These are phyloP conservation scores for Chaetops frenatus DNA, from an alignment of 2,113 vertebrate genomes.

Conservation along the genomic window DNA sequence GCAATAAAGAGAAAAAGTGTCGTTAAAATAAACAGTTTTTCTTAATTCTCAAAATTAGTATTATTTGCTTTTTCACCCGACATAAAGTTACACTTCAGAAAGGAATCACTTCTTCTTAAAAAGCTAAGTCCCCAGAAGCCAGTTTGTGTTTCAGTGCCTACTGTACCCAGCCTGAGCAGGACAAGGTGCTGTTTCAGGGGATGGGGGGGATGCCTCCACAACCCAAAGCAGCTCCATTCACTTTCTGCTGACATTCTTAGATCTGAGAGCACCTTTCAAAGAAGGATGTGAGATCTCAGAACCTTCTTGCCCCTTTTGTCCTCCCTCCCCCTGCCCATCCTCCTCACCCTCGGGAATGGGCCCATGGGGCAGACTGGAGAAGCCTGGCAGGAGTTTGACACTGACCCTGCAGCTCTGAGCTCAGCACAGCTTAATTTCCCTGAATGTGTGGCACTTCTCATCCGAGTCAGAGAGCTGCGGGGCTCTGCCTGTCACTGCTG, in stretches of 20 bases:
- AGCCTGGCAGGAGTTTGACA: not conserved
- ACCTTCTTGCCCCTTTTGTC: not conserved
- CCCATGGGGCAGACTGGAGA: not conserved
- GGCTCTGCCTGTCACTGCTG: not conserved
- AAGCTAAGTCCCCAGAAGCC: not conserved
- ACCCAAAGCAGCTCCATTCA: not conserved
- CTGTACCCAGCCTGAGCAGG: not conserved
- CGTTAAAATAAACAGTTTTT: not conserved
- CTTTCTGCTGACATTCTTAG: not conserved
- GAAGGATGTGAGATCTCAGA: not conserved
- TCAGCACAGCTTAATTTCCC: not conserved
- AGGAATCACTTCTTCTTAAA: not conserved
- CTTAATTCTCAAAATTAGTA: not conserved
- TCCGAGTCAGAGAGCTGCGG: not conserved
- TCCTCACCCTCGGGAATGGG: not conserved
- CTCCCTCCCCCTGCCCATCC: not conserved
- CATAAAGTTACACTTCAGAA: not conserved
- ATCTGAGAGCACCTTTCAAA: not conserved
- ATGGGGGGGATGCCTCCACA: not conserved
- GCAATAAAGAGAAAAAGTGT: not conserved
- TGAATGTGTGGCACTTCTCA: accelerated
- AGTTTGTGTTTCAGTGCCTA: not conserved
- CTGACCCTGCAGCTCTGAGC: accelerated
- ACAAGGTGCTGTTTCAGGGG: not conserved
- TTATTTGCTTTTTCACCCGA: accelerated